Conservation (phyloP, 2,797 vertebrate species). For the Gallinago nigripennis region DNA sequence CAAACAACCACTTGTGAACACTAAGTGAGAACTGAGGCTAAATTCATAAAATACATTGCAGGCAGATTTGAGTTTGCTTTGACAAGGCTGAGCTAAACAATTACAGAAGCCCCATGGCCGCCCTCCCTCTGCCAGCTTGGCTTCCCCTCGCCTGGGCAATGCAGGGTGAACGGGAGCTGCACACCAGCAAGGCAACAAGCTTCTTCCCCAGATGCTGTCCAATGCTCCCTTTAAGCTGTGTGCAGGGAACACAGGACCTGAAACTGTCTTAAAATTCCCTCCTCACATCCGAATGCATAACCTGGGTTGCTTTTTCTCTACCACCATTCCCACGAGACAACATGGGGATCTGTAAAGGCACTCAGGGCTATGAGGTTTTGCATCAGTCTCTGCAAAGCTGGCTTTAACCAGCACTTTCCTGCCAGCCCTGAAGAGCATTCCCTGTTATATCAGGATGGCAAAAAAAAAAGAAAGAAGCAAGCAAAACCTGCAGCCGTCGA, state of each 20-base stretch:
- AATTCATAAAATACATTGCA: neutral
- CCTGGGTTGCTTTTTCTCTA: neutral
- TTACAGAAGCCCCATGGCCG: neutral
- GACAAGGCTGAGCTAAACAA: neutral
- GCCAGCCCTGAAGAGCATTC: neutral
- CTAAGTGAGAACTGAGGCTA: neutral
- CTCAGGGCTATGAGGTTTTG: neutral
- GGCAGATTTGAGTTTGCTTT: neutral
- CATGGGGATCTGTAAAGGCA: neutral
- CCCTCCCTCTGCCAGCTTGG: neutral
- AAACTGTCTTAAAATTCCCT: neutral
- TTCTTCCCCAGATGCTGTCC: neutral
- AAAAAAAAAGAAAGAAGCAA: neutral
- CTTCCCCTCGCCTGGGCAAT: neutral
- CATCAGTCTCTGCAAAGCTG: slow-evolving; percentile 4
- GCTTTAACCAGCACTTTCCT: neutral
- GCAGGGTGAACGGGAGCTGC: neutral
- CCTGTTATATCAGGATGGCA: neutral
- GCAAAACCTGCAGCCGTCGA: neutral
- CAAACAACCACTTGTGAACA: neutral
- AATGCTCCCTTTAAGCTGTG: too few species aligned
- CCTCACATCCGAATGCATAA: neutral
- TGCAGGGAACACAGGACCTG: neutral
- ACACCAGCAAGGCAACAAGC: neutral
- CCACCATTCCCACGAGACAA: neutral